Conservation (phyloP, 2,797 vertebrate species). For the Anabacerthia variegaticeps region DNA sequence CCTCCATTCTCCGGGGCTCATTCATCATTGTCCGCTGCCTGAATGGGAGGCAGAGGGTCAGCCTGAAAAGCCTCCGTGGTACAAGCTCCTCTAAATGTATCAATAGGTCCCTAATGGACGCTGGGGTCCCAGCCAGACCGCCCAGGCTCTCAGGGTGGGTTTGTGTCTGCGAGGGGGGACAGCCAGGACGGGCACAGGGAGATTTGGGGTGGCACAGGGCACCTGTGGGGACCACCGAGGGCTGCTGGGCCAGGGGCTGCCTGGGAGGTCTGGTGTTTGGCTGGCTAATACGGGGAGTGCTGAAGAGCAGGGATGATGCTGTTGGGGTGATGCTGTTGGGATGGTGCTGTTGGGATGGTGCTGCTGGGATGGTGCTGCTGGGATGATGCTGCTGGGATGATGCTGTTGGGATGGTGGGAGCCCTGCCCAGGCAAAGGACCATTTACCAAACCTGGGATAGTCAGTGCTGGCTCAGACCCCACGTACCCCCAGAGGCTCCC, state of each 20-base stretch:
- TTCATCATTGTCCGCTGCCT: constrained; percentile 67
- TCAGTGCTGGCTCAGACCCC: background rate
- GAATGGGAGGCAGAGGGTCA: constrained; percentile 70
- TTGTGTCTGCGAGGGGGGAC: background rate
- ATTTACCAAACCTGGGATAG: too few species aligned
- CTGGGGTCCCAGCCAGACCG: constrained; percentile 41
- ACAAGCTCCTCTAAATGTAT: constrained; percentile 48
- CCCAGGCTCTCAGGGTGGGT: background rate
- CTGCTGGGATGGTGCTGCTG: background rate
- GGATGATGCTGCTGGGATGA: accelerated
- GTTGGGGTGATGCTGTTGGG: background rate
- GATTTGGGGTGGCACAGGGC: background rate
- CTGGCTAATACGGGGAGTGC: accelerated
- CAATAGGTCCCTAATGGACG: constrained; percentile 43
- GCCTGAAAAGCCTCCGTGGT: constrained; percentile 53
- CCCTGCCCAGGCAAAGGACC: accelerated
- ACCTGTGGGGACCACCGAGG: background rate
- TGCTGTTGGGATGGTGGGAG: background rate
- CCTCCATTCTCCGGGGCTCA: constrained; percentile 42
- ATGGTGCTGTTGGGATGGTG: background rate
- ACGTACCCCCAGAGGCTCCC: background rate
- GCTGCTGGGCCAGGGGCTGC: background rate
- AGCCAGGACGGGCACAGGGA: accelerated
- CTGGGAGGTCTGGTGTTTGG: background rate
- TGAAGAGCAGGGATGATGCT: accelerated